Evolutionary conservation across 1,140 invertebrate species (phyloP).

Genomic region (Coptotermes formosanus): DNA sequence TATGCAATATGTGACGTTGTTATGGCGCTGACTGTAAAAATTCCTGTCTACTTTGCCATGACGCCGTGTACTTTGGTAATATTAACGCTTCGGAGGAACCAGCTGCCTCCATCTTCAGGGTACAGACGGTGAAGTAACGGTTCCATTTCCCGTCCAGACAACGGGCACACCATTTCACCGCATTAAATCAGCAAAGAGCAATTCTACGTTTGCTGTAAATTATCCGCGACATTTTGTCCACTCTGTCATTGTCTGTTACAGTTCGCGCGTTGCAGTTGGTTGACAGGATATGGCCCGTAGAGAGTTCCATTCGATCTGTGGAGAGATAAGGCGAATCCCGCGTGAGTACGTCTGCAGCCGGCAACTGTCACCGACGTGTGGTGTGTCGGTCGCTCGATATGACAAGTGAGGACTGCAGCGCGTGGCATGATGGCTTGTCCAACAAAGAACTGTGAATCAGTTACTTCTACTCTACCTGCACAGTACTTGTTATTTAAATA

Average conservation of each 20-base stretch:
- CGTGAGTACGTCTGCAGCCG: background rate
- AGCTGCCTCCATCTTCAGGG: too few species aligned
- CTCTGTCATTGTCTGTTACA: background rate
- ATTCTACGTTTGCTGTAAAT: background rate
- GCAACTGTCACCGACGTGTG: background rate
- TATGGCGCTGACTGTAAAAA: too few species aligned
- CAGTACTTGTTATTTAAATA: too few species aligned
- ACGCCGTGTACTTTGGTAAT: too few species aligned
- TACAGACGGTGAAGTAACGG: too few species aligned
- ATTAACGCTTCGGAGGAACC: too few species aligned
- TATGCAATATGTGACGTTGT: too few species aligned
- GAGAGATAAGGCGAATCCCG: background rate
- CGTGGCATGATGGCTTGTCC: background rate
- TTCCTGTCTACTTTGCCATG: too few species aligned
- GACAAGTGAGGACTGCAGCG: conserved; percentile 1
- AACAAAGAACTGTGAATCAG: background rate
- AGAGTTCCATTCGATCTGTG: background rate
- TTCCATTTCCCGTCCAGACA: background rate
- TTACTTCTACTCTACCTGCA: too few species aligned
- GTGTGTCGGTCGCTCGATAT: background rate
- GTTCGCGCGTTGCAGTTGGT: background rate
- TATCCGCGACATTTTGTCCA: background rate
- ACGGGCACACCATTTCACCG: background rate
- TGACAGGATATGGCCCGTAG: background rate
- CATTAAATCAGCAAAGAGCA: background rate